Conservation (phyloP, 92 coral and sea anemone genomes). For the Galaxea fascicularis region DNA sequence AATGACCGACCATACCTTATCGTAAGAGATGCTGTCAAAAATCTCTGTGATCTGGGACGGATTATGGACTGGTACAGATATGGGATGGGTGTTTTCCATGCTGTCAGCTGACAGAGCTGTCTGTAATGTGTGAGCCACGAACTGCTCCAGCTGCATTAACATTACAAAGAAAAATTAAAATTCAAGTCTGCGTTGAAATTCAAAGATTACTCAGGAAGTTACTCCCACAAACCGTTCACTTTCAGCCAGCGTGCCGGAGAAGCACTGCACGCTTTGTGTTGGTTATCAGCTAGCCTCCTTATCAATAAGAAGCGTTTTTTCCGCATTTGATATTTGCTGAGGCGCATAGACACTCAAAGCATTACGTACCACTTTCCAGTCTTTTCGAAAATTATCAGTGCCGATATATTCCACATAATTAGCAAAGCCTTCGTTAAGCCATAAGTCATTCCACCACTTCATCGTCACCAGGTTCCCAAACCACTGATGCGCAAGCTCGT, state of each 20-base stretch:
- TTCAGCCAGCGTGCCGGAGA: too few species aligned
- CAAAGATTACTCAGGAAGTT: too few species aligned
- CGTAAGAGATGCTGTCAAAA: constrained; percentile 88
- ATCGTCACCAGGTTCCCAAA: constrained; percentile 90
- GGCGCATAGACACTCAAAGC: neutral
- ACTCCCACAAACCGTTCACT: too few species aligned
- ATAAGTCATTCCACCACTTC: constrained; percentile 94
- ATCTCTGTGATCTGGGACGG: constrained; percentile 96
- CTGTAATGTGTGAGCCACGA: constrained; percentile 88
- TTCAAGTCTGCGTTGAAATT: too few species aligned
- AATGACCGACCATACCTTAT: constrained; percentile 66
- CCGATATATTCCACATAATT: constrained; percentile 90
- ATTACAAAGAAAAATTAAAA: neutral
- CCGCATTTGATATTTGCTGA: neutral
- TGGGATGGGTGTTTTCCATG: constrained; percentile 90
- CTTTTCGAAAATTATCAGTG: constrained; percentile 83
- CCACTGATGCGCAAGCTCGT: constrained; percentile 98
- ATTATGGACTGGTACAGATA: constrained; percentile 89
- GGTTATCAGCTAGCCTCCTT: too few species aligned
- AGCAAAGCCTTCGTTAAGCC: constrained; percentile 94
- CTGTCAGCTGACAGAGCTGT: constrained; percentile 93
- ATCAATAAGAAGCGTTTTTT: too few species aligned
- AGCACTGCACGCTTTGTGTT: too few species aligned
- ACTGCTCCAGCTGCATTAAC: constrained; percentile 93
- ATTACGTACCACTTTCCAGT: constrained; percentile 92